Conservation (phyloP, 2,888 invertebrate species). For the Thymelicus sylvestris region DNA sequence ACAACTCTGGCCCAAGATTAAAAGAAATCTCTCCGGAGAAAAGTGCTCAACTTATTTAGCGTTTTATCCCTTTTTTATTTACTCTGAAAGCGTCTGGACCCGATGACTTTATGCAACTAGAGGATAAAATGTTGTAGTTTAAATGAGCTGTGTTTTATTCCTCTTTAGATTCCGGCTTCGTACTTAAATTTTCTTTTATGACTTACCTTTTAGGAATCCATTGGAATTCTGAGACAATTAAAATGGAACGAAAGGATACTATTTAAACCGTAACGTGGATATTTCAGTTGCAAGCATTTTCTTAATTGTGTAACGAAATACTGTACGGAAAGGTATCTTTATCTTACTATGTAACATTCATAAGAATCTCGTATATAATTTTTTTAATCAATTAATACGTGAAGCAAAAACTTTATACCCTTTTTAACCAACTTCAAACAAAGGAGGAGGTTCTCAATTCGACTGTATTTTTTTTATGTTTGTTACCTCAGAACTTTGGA, state of each 20-base stretch:
- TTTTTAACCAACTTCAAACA: too few species aligned
- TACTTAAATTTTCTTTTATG: slow-evolving; percentile 15
- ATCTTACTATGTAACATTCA: too few species aligned
- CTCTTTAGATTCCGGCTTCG: slow-evolving; percentile 8
- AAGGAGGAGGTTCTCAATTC: too few species aligned
- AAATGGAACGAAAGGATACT: background rate
- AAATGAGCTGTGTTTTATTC: slow-evolving; percentile 35
- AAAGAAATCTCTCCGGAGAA: slow-evolving; percentile 63
- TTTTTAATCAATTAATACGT: too few species aligned
- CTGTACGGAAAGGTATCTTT: too few species aligned
- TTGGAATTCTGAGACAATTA: slow-evolving; percentile 9
- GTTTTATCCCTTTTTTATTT: slow-evolving; percentile 53
- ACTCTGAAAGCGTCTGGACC: slow-evolving; percentile 43
- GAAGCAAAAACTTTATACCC: too few species aligned
- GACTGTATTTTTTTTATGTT: too few species aligned
- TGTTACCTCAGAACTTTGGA: too few species aligned
- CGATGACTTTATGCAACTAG: slow-evolving; percentile 39
- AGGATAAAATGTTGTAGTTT: slow-evolving; percentile 34
- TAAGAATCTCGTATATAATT: too few species aligned
- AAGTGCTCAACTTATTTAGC: slow-evolving; percentile 55
- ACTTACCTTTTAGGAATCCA: slow-evolving; percentile 7
- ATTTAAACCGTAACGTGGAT: background rate
- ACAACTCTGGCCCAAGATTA: slow-evolving; percentile 61
- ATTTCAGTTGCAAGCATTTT: too few species aligned
- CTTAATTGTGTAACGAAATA: too few species aligned